Percentiles rank a stretch among this genome's conserved stretches.
phyloP scores from a whole-genome alignment of 2,888 invertebrate species.

The Tinea pellionella region DNA sequence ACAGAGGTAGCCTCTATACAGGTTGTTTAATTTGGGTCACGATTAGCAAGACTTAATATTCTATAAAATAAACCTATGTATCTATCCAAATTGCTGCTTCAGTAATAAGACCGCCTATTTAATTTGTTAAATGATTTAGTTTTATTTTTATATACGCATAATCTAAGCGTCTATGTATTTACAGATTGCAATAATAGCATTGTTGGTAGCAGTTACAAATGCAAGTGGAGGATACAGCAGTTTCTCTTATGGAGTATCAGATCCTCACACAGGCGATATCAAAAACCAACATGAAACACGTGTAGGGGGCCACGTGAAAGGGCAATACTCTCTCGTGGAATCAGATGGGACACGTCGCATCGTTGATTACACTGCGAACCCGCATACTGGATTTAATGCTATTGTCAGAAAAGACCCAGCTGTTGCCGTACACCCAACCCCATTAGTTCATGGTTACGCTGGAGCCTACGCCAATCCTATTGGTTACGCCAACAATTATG shows the following conservation, averaged over 20 bases:
- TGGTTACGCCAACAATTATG: not conserved
- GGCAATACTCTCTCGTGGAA: conserved; percentile 62
- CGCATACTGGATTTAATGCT: conserved; percentile 42
- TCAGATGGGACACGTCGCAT: conserved; percentile 74
- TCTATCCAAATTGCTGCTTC: too few relatives aligned
- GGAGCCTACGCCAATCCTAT: conserved; percentile 22
- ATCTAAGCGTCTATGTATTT: not conserved
- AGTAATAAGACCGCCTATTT: too few relatives aligned
- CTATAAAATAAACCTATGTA: too few relatives aligned
- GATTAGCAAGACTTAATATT: too few relatives aligned
- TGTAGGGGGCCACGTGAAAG: conserved; percentile 72
- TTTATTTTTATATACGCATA: too few relatives aligned
- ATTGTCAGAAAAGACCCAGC: conserved; percentile 39
- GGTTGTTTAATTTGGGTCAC: too few relatives aligned
- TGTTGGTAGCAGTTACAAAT: conserved; percentile 52
- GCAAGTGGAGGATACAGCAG: conserved; percentile 54
- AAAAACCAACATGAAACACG: conserved; percentile 73
- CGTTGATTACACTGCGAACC: conserved; percentile 65
- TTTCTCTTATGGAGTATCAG: conserved; percentile 59
- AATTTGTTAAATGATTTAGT: too few relatives aligned
- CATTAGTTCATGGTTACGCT: conserved; percentile 4
- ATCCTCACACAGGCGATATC: conserved; percentile 61
- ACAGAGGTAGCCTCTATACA: too few relatives aligned
- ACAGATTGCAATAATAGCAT: conserved; percentile 54
- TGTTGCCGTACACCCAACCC: conserved; percentile 21